Evolutionary conservation across 2,888 invertebrate species (phyloP), one percentile per base, ranked within the genome.

Genomic region (Tillus elongatus): DNA sequence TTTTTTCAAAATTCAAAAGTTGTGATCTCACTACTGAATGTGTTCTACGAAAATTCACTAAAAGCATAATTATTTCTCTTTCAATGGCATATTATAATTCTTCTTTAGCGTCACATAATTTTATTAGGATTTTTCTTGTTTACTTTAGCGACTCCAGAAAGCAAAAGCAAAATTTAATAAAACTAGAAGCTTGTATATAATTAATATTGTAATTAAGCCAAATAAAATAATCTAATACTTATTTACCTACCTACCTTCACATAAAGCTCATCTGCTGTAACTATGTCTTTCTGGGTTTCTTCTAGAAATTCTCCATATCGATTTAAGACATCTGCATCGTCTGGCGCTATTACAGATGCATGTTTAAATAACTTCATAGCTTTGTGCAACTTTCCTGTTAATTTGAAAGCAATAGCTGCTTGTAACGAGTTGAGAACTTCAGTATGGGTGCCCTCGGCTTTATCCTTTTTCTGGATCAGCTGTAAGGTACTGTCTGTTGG

Each of bases 261-360:
- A 60, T 95, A 97, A 53, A 88, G 73, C 57, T 88, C 86, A 67
- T 97, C 93, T 1, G 97, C 97, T 57, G 75, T 75, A 2, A 95
- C 75, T 10, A 95, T 70, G 64, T 96, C 88, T 16, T 85, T 76
- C 46, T 85, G 77, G 11, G 81, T 81, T 45, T 84, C 77, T 64
- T 96, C 95, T 39, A 95, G 64, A 60, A 91, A 92, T 63, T 93
- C 91, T 8, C 96, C 96, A 60, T 88, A 96, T 54, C 86, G 82
- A 45, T 88, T 86, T 4, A 97, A 69, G 32, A 96, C 81, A 55
- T 96, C 93, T 0, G 93, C 87, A 67, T 96, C 88, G 51, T 82
- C 78, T 0, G 96, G 96, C 9, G 91, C 88, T 27, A 97, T 69
- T 0, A 89, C 87, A 39, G 88, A 75, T 0, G 95, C 95, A 66